phyloP scores from a whole-genome alignment of 2,797 vertebrate species.

The Sarcoramphus papa region DNA sequence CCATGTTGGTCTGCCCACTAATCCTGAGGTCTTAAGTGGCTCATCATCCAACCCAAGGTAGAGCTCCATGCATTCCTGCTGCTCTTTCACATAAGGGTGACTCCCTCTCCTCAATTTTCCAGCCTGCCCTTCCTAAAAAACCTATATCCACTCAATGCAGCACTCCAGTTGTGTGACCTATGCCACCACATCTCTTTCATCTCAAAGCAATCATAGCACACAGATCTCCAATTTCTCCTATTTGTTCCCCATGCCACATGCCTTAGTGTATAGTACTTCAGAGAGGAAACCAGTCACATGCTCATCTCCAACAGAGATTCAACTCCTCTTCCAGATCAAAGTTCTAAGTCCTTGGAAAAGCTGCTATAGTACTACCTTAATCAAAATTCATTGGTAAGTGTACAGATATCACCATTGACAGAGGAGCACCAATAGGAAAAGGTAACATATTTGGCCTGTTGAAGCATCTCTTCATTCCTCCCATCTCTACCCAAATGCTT shows the following conservation, averaged over 20 bases:
- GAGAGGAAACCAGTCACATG: background rate
- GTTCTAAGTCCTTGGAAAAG: background rate
- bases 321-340: background rate
- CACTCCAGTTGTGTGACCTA: background rate
- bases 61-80: background rate
- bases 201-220: background rate
- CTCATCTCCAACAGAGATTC: background rate
- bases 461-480: background rate
- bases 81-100: background rate
- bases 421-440: background rate
- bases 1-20: background rate
- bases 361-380: background rate
- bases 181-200: background rate
- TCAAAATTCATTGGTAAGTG: background rate
- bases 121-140: background rate
- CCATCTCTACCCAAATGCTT: background rate
- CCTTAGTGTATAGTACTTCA: background rate
- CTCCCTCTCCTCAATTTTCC: background rate
- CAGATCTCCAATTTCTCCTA: background rate
- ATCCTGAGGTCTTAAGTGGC: background rate
- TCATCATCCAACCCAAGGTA: background rate
- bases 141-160: background rate
- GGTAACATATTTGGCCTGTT: background rate
- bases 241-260: background rate
- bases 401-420: fast-evolving